Conservation (phyloP, 1,140 invertebrate genomes). For the Diorhabda elongata region DNA sequence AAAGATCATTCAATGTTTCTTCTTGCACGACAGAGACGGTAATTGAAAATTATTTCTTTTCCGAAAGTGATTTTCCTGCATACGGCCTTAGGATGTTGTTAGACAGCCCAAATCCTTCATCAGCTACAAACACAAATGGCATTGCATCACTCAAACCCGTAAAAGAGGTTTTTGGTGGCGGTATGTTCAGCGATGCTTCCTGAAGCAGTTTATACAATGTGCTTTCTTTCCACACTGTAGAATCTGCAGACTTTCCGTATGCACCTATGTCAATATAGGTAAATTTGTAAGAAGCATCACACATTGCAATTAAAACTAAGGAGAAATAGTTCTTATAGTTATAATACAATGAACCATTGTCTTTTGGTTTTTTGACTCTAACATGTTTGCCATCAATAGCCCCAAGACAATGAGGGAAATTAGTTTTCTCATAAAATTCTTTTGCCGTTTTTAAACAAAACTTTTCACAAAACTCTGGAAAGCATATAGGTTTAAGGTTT, state of each 20-base stretch:
- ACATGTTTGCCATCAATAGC: conserved; percentile 49
- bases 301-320: conserved; percentile 45
- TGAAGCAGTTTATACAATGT: conserved; percentile 5
- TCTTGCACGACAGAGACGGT: not conserved
- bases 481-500: not conserved
- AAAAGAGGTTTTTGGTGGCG: not conserved
- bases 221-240: conserved; percentile 12
- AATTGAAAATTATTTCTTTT: conserved; percentile 8
- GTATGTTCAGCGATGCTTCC: not conserved
- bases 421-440: conserved; percentile 8
- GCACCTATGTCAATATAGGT: conserved; percentile 43
- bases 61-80: conserved; percentile 4
- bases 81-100: conserved; percentile 7
- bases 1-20: conserved; percentile 9
- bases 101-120: conserved; percentile 13
- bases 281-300: conserved; percentile 45
- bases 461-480: not conserved
- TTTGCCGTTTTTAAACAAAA: conserved; percentile 5
- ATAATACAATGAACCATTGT: conserved; percentile 43
- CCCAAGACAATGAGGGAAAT: conserved; percentile 39
- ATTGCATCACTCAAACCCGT: not conserved
- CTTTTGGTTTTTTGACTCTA: conserved; percentile 33
- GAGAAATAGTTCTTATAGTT: conserved; percentile 50
- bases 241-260: conserved; percentile 40
- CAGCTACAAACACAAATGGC: conserved; percentile 11